These are phyloP conservation scores for Agrochola circellaris DNA, from an alignment of 2,888 invertebrate genomes.

Conservation along the genomic window DNA sequence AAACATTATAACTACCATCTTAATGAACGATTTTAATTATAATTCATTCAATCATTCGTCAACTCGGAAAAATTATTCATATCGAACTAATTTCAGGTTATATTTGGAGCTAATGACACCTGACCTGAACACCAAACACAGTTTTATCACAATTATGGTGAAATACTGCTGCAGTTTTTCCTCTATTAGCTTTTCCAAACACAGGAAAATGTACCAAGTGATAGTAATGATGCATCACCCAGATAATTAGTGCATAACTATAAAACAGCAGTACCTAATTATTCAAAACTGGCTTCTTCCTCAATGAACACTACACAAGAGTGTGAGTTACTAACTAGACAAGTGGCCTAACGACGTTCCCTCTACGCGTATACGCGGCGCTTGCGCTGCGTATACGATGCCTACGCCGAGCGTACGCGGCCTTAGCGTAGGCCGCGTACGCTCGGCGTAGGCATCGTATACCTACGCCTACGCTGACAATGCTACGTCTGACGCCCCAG, in stretches of 20 bases:
- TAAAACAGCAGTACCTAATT: neutral
- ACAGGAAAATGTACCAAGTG: neutral
- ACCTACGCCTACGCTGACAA: neutral
- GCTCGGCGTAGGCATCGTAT: no score
- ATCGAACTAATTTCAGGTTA: conserved; percentile 28
- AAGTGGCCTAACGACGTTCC: neutral
- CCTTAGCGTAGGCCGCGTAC: no score
- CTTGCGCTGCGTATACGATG: neutral
- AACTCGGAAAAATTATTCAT: conserved; percentile 4
- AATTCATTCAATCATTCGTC: neutral
- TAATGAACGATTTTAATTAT: neutral
- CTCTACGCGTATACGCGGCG: neutral
- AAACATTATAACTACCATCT: neutral
- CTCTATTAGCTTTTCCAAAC: neutral
- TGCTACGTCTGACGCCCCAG: neutral
- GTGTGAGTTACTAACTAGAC: neutral
- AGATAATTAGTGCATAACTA: neutral
- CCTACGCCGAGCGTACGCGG: no score
- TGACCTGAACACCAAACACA: neutral
- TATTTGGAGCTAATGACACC: neutral
- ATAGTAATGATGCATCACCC: neutral
- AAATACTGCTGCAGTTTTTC: conserved; percentile 8
- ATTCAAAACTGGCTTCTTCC: neutral
- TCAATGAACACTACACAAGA: neutral
- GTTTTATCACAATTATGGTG: neutral